Evolutionary conservation across 2,888 invertebrate genomes (phyloP).

Genomic region (Melinaea marsaeus): DNA sequence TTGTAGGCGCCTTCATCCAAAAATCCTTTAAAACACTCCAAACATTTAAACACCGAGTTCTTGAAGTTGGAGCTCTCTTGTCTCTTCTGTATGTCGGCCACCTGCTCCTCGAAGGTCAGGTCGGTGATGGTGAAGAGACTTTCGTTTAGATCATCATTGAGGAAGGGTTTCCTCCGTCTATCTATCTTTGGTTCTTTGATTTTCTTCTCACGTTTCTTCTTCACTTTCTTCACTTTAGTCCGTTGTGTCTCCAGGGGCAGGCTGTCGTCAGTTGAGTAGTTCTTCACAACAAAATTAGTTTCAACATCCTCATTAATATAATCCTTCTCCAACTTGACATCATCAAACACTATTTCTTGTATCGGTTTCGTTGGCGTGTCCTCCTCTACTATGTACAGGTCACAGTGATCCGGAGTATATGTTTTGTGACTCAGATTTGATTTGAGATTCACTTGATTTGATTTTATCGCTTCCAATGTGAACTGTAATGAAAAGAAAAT

Average conservation of each 20-base stretch:
- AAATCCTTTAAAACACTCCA: slow-evolving; percentile 63
- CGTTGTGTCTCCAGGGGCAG: slow-evolving; percentile 45
- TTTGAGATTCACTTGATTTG: slow-evolving; percentile 43
- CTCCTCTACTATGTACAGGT: slow-evolving; percentile 34
- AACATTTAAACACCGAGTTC: slow-evolving; percentile 60
- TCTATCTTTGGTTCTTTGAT: slow-evolving; percentile 54
- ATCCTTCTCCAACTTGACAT: slow-evolving; percentile 28
- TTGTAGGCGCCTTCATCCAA: slow-evolving; percentile 62
- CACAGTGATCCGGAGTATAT: slow-evolving; percentile 38
- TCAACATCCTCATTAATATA: slow-evolving; percentile 23
- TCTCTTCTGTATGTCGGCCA: slow-evolving; percentile 61
- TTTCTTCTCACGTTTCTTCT: slow-evolving; percentile 36
- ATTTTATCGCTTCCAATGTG: slow-evolving; percentile 44
- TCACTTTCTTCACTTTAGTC: slow-evolving; percentile 33
- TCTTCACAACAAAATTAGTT: slow-evolving; percentile 31
- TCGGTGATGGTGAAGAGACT: slow-evolving; percentile 60
- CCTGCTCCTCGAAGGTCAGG: slow-evolving; percentile 56
- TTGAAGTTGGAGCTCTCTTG: slow-evolving; percentile 61
- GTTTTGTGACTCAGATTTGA: slow-evolving; percentile 38
- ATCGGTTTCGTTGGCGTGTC: slow-evolving; percentile 15
- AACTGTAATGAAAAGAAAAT: slow-evolving; percentile 44
- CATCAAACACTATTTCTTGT: slow-evolving; percentile 16
- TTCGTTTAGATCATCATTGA: slow-evolving; percentile 62
- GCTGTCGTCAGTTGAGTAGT: slow-evolving; percentile 54
- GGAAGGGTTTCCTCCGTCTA: slow-evolving; percentile 57